These are phyloP conservation scores for Eidolon helvum DNA, from an alignment of 2,113 vertebrate species.

Conservation along the genomic window DNA sequence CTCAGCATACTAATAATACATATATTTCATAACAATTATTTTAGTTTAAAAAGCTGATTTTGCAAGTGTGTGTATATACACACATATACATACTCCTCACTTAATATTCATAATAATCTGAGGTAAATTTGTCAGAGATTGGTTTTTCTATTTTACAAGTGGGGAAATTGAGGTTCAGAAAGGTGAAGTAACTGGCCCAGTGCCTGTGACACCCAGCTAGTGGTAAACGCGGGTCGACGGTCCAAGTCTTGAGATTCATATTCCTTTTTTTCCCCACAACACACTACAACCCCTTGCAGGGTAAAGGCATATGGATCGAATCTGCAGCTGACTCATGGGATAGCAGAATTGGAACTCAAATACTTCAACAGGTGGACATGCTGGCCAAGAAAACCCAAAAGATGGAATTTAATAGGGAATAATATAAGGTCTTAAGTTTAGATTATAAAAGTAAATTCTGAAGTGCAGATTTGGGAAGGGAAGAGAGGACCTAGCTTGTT, in stretches of 20 bases:
- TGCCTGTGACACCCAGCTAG: neutral
- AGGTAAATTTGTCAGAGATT: neutral
- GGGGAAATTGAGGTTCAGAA: neutral
- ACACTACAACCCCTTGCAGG: neutral
- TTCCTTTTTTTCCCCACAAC: neutral
- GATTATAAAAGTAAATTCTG: neutral
- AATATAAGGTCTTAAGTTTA: neutral
- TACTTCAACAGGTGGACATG: constrained; percentile 26
- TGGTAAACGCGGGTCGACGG: neutral
- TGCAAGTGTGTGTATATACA: neutral
- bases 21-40: neutral
- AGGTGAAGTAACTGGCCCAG: neutral
- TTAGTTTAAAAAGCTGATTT: constrained; percentile 2
- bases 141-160: neutral
- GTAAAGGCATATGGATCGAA: neutral
- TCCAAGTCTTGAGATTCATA: neutral
- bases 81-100: neutral
- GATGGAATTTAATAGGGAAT: constrained; percentile 28
- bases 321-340: neutral
- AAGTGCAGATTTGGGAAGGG: neutral
- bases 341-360: constrained; percentile 20
- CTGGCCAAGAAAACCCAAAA: constrained; percentile 23
- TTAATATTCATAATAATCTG: neutral
- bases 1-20: neutral
- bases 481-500: neutral